phyloP scores from a whole-genome alignment of 2,888 invertebrate species.

The Emmelina monodactyla region DNA sequence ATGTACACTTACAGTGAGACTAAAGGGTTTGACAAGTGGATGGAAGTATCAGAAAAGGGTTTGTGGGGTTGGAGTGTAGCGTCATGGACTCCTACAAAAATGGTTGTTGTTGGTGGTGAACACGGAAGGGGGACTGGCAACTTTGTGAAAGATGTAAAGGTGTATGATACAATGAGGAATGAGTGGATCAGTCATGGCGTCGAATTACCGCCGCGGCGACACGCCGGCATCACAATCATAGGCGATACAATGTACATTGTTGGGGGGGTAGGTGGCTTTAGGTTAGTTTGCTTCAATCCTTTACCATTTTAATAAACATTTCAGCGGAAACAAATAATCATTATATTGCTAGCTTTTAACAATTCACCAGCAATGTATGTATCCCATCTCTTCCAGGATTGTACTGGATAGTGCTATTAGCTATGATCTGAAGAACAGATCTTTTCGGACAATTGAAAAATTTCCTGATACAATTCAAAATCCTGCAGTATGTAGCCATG shows the following conservation, averaged over 20 bases:
- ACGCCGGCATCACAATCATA: conserved; percentile 35
- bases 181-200: conserved; percentile 44
- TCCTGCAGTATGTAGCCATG: conserved; percentile 38
- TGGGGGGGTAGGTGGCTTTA: conserved; percentile 51
- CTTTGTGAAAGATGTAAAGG: conserved; percentile 40
- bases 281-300: too few species aligned
- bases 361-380: background rate
- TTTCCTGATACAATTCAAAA: conserved; percentile 43
- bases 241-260: conserved; percentile 37
- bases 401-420: conserved; percentile 31
- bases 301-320: background rate
- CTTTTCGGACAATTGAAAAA: conserved; percentile 30
- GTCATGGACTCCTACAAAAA: conserved; percentile 36
- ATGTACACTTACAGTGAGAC: conserved; percentile 31
- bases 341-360: background rate
- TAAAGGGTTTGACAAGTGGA: conserved; percentile 33
- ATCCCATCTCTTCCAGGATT: conserved; percentile 31
- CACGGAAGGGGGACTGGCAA: conserved; percentile 39
- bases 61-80: conserved; percentile 54
- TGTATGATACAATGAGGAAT: conserved; percentile 37
- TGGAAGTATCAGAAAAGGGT: conserved; percentile 39
- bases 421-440: conserved; percentile 37
- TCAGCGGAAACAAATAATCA: background rate
- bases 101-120: conserved; percentile 47
- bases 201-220: conserved; percentile 35